A percentile compares a stretch with the other conserved stretches of the same genome.
phyloP scores from a whole-genome alignment of 2,113 vertebrate genomes.

The Scatophagus argus region DNA sequence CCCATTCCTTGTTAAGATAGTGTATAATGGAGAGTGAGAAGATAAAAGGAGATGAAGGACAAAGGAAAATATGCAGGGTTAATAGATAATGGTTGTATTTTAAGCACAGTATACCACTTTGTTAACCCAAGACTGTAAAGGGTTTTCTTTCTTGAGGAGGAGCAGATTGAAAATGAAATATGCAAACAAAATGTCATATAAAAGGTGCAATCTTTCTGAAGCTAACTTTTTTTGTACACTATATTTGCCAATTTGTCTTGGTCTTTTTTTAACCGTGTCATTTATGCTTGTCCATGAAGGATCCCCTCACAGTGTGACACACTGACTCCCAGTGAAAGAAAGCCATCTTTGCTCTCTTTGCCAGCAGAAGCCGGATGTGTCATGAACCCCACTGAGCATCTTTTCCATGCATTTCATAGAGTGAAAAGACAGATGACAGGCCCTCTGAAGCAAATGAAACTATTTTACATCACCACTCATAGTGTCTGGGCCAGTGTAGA shows the following conservation, averaged over 20 bases:
- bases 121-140: no score
- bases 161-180: slow-evolving; percentile 10
- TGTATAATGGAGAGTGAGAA: not conserved
- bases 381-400: slow-evolving; percentile 73
- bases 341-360: slow-evolving; percentile 72
- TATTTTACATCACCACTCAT: slow-evolving; percentile 43
- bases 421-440: slow-evolving; percentile 63
- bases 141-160: not conserved
- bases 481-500: slow-evolving; percentile 18
- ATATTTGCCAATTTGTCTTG: slow-evolving; percentile 50
- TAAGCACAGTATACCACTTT: not conserved
- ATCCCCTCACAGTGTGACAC: slow-evolving; percentile 70
- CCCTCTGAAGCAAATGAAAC: slow-evolving; percentile 56
- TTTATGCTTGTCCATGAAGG: slow-evolving; percentile 61
- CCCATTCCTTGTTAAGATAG: not conserved
- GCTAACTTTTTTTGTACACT: slow-evolving; percentile 4
- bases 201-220: slow-evolving; percentile 14
- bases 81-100: slow-evolving; percentile 6
- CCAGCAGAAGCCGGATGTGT: slow-evolving; percentile 82
- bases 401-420: slow-evolving; percentile 76
- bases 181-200: slow-evolving; percentile 1
- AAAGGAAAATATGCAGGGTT: not conserved
- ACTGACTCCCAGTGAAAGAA: slow-evolving; percentile 66
- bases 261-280: slow-evolving; percentile 49
- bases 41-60: not conserved